phyloP scores from a whole-genome alignment of 2,888 invertebrate species.

The Choristoneura rosaceana region DNA sequence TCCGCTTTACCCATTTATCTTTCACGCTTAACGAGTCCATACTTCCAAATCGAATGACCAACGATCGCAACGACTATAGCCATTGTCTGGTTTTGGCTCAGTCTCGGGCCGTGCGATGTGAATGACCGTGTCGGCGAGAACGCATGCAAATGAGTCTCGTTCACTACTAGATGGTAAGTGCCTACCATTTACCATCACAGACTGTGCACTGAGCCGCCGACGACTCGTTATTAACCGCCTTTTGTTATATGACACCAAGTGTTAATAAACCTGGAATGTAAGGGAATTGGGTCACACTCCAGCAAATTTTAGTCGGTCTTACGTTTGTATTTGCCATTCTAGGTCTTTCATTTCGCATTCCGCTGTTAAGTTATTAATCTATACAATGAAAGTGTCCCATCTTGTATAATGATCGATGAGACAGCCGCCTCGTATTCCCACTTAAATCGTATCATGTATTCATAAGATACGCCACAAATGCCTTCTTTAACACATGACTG shows the following conservation, averaged over 20 bases:
- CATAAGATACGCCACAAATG: conserved; percentile 34
- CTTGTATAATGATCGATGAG: conserved; percentile 33
- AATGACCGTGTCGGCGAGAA: conserved; percentile 56
- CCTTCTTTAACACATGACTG: conserved; percentile 22
- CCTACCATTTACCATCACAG: conserved; percentile 38
- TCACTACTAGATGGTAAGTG: conserved; percentile 43
- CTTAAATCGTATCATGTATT: conserved; percentile 33
- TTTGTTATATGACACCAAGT: conserved; percentile 27
- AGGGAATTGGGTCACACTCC: conserved; percentile 29
- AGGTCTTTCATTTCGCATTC: conserved; percentile 18
- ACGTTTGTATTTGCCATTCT: background rate
- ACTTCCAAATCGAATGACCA: conserved; percentile 38
- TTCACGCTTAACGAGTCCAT: conserved; percentile 29
- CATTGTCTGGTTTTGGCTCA: conserved; percentile 42
- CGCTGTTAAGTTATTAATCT: conserved; percentile 28
- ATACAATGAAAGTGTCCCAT: conserved; percentile 31
- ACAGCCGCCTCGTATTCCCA: conserved; percentile 27
- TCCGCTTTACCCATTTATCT: conserved; percentile 37
- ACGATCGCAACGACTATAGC: conserved; percentile 25
- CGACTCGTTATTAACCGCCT: conserved; percentile 35
- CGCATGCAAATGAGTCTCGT: conserved; percentile 46
- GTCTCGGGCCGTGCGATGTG: conserved; percentile 46
- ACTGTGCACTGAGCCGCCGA: conserved; percentile 27
- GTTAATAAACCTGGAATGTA: conserved; percentile 33
- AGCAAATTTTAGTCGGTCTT: background rate